Evolutionary conservation across 30 jellyfish, hydroid and myxozoan genomes (phyloP), one percentile per base, ranked within the genome.

Genomic region (Clytia hemisphaerica): DNA sequence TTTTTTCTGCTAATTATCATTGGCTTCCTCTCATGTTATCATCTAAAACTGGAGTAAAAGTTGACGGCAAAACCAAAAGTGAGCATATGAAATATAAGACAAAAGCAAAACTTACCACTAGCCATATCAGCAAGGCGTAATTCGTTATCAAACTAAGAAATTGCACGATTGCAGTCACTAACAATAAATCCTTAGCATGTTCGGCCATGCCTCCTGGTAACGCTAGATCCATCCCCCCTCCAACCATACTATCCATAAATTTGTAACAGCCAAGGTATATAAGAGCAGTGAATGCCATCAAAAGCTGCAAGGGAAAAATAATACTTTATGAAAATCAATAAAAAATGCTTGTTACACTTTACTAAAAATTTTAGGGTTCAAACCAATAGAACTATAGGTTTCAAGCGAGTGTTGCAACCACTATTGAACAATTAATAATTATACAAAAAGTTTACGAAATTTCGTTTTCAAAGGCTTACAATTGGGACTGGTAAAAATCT

Each of bases 201-300:
- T 85, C 96, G 46, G 96, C 96, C 92, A 85, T 67, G 16, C 96
- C 92, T 19, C 90, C 79, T 55, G 76, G 73, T 60, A 85, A 71
- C 58, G 87, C 75, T 28, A 85, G 72, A 51, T 85, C 96, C 73
- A 85, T 85, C 2, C 93, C 86, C 31, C 84, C 79, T 10, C 45
- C 5, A 2, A 83, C 96, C 84, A 85, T 85, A 47, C 91, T 55
- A 72, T 67, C 55, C 78, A 85, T 46, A 42, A 85, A 85, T 54
- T 77, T 62, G 54, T 77, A 85, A 4, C 83, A 25, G 32, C 82
- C 90, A 63, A 70, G 40, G 53, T 85, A 84, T 28, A 72, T 77
- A 48, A 61, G 54, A 16, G 85, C 45, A 30, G 83, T 50, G 14
- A 75, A 38, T 4, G 55, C 31, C 29, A 73, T 45, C 38, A 76